A percentile compares a stretch with the other conserved stretches of the same genome.
Conservation (phyloP, 2,113 vertebrate genomes). For the Stigmatopora nigra region DNA sequence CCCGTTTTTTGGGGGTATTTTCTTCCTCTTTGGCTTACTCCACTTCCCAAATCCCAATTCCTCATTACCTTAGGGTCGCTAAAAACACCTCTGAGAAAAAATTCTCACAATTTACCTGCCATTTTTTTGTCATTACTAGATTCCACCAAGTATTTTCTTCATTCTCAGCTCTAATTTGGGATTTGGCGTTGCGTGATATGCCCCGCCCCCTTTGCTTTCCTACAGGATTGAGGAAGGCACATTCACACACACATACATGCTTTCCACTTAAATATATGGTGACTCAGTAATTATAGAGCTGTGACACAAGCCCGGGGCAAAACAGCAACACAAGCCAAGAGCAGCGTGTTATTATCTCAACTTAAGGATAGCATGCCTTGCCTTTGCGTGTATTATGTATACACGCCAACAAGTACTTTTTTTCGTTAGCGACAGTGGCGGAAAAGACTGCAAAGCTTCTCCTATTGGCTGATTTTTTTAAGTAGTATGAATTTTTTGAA, state of each 20-base stretch:
- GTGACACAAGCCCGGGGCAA: constrained; percentile 52
- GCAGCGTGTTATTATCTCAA: constrained; percentile 53
- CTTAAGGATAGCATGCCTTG: constrained; percentile 32
- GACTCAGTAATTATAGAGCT: constrained; percentile 63
- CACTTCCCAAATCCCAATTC: constrained; percentile 49
- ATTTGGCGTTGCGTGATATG: constrained; percentile 17
- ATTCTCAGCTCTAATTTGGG: constrained; percentile 3
- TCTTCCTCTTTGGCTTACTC: constrained; percentile 41
- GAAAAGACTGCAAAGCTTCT: background rate
- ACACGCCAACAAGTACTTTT: constrained; percentile 12
- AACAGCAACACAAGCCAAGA: constrained; percentile 48
- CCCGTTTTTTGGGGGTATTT: constrained; percentile 18
- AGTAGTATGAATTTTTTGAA: too few relatives aligned
- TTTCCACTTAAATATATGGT: constrained; percentile 60
- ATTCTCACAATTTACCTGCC: constrained; percentile 9
- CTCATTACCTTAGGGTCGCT: constrained; percentile 44
- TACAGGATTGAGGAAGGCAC: constrained; percentile 38
- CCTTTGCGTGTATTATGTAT: constrained; percentile 21
- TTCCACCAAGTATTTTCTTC: constrained; percentile 11
- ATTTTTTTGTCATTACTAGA: background rate
- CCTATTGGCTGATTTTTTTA: too few relatives aligned
- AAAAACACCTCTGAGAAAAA: constrained; percentile 23
- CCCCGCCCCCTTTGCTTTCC: constrained; percentile 27
- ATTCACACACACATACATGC: constrained; percentile 17
- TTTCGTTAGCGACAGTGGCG: constrained; percentile 4